These are phyloP conservation scores for Oreohelix idahoensis DNA, from an alignment of 1,140 invertebrate genomes.

Conservation along the genomic window DNA sequence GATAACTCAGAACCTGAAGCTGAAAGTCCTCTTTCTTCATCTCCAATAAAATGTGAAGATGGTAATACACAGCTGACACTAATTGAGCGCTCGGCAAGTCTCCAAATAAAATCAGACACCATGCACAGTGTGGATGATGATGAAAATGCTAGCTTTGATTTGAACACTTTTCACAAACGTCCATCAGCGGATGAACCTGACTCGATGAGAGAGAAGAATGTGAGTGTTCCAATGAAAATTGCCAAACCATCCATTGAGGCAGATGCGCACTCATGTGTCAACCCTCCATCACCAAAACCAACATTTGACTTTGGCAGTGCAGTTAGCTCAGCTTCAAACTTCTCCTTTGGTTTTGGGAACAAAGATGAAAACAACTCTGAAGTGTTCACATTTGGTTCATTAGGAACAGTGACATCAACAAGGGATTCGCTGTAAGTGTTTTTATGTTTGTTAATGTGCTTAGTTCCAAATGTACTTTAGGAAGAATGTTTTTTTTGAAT, in stretches of 20 bases:
- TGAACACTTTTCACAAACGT: constrained; percentile 36
- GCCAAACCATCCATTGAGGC: constrained; percentile 47
- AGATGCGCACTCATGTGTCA: constrained; percentile 49
- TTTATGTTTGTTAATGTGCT: neutral
- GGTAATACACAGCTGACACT: constrained; percentile 58
- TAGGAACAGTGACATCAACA: neutral
- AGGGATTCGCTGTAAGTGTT: constrained; percentile 25
- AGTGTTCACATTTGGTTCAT: constrained; percentile 30
- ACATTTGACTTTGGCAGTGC: constrained; percentile 46
- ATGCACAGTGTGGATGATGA: constrained; percentile 40
- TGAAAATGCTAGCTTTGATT: constrained; percentile 47
- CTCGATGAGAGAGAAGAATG: constrained; percentile 42
- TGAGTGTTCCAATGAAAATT: constrained; percentile 50
- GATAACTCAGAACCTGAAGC: constrained; percentile 42
- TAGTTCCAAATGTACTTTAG: too few relatives aligned
- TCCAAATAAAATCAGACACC: constrained; percentile 52
- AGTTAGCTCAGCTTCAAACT: constrained; percentile 42
- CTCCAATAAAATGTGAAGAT: constrained; percentile 48
- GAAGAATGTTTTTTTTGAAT: too few relatives aligned
- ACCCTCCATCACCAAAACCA: constrained; percentile 43
- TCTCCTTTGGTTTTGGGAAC: constrained; percentile 39
- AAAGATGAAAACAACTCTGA: constrained; percentile 31
- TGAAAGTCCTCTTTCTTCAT: constrained; percentile 42
- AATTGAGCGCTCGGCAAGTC: constrained; percentile 54
- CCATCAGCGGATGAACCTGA: constrained; percentile 44